These are phyloP conservation scores for Mormoops blainvillei DNA, from an alignment of 2,113 vertebrate genomes.

Conservation along the genomic window DNA sequence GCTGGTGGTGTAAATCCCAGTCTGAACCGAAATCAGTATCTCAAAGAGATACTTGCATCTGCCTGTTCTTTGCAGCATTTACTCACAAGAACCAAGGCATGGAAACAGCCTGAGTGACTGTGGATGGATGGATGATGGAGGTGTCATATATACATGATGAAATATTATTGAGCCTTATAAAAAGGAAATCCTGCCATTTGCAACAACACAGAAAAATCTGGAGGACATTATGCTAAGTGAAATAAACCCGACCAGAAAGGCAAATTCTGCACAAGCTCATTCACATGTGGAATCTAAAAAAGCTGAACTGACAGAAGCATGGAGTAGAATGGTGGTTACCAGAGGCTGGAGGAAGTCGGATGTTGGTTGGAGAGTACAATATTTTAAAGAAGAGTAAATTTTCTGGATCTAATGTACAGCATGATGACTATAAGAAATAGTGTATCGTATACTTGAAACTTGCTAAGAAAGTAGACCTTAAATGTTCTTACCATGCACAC, in stretches of 20 bases:
- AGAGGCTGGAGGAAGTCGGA: neutral
- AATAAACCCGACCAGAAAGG: neutral
- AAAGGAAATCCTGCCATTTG: neutral
- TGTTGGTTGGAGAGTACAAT: neutral
- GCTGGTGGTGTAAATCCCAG: neutral
- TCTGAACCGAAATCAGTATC: neutral
- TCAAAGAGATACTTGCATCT: neutral
- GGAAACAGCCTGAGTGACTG: neutral
- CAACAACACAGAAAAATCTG: neutral
- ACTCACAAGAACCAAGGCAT: neutral
- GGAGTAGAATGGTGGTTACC: neutral
- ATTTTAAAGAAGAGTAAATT: neutral
- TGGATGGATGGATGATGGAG: neutral
- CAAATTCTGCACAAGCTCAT: neutral
- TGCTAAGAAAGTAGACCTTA: neutral
- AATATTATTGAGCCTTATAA: neutral
- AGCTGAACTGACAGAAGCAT: neutral
- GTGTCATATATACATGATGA: neutral
- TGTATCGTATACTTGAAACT: neutral
- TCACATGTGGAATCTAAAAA: neutral
- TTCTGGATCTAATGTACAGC: neutral
- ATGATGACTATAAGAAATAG: neutral
- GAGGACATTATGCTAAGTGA: too few species aligned
- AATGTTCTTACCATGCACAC: neutral
- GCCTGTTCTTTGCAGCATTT: neutral